Evolutionary conservation across 2,888 invertebrate genomes (phyloP), one percentile per base, ranked within the genome.

Genomic region (Alentia gelatinosa): DNA sequence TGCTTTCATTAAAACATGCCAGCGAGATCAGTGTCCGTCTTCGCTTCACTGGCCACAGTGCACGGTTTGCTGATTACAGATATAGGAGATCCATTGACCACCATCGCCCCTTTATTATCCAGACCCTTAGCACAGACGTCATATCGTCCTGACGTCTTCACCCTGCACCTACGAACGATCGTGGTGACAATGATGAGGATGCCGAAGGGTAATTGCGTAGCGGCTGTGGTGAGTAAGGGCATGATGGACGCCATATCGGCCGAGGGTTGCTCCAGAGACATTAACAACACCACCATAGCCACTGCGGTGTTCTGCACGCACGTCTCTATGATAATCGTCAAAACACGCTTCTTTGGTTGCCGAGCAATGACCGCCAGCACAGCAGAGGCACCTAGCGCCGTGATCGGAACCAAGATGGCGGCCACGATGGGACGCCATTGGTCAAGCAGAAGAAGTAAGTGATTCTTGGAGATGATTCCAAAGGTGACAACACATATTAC

Each of bases 201-300:
- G 15, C 35, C 26, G n/a, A 83, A 83, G 3, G 37, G 37, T 4
- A 83, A 1, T 4, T 35, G 37, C 1, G 83, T 83, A 1, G n/a
- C 39, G 1, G 26, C 4, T 12, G n/a, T 23, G 37, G 83, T 26
- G 23, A 83, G 0, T 3, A 40, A 1, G 4, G 83, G 83, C 40
- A 83, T 23, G n/a, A 83, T 40, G n/a, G 83, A 15, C 26, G 83
- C 83, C 26, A 83, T 83, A 23, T 83, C 83, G 7, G 37, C 83
- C 19, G 83, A 37, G 23, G 83, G 83, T 3, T 83, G 83, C 19
- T 26, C 83, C 19, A 83, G 39, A 23, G 83, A 40, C 12, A 39
- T 40, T 19, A 26, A 12, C 39, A 83, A 23, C 19, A 83, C 39
- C 9, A 83, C 39, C 0, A 83, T 7, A 7, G 83, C 83, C 35